Percentiles rank a stretch among this genome's conserved stretches.
phyloP scores from a whole-genome alignment of 2,113 vertebrate genomes.

The Microcebus ravelobensis region DNA sequence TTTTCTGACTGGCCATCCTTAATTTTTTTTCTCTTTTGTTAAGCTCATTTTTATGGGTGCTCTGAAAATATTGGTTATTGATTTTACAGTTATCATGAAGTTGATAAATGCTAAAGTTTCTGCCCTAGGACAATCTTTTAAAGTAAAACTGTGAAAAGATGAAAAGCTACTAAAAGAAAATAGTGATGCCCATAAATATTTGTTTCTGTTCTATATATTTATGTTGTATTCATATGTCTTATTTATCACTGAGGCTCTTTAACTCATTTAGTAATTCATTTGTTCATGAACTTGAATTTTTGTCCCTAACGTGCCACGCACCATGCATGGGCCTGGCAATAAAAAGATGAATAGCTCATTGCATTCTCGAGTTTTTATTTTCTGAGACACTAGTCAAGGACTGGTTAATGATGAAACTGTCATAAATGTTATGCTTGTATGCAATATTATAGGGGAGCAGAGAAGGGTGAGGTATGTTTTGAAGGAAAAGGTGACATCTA shows the following conservation, averaged over 20 bases:
- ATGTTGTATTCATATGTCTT: not conserved
- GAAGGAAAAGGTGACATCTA: not conserved
- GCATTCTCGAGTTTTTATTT: not conserved
- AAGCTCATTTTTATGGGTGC: constrained; percentile 42
- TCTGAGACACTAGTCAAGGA: not conserved
- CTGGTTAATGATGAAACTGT: not conserved
- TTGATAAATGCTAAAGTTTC: constrained; percentile 61
- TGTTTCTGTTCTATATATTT: not conserved
- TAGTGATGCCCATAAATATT: not conserved
- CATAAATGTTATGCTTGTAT: not conserved
- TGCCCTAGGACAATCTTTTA: not conserved
- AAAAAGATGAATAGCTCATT: not conserved
- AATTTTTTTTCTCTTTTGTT: constrained; percentile 39
- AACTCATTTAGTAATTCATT: not conserved
- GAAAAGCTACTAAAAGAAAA: constrained; percentile 28
- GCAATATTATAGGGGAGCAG: not conserved
- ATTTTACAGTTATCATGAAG: constrained; percentile 61
- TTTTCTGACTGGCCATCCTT: constrained; percentile 35
- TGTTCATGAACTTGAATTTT: not conserved
- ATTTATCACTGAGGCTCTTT: not conserved
- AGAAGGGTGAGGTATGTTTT: not conserved
- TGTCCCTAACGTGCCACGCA: not conserved
- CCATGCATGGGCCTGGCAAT: not conserved
- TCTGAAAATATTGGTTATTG: constrained; percentile 67
- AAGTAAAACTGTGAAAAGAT: constrained; percentile 56